Conservation (phyloP, 2,888 invertebrate genomes). For the Lysandra bellargus region DNA sequence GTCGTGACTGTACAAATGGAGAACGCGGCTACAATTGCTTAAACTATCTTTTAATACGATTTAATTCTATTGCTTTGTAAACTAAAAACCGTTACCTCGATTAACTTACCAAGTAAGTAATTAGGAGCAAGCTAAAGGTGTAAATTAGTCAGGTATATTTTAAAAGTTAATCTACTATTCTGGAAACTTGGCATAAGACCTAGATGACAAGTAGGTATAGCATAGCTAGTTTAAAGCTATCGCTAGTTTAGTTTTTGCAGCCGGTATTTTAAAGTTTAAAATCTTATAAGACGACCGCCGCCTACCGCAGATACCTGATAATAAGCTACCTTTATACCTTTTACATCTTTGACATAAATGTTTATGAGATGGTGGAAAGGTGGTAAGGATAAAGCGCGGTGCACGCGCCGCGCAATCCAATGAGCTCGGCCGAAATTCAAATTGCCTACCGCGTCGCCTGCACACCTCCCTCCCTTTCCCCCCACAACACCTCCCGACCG, state of each 20-base stretch:
- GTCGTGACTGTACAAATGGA: slow-evolving; percentile 66
- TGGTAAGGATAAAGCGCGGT: slow-evolving; percentile 51
- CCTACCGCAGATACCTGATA: background rate
- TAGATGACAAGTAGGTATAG: too few relatives aligned
- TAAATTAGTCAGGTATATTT: too few relatives aligned
- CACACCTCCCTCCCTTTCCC: slow-evolving; percentile 37
- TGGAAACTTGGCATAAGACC: slow-evolving; percentile 47
- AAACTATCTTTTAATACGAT: slow-evolving; percentile 64
- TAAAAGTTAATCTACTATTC: background rate
- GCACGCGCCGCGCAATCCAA: slow-evolving; percentile 75
- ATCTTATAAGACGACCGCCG: background rate
- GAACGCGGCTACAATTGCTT: slow-evolving; percentile 62
- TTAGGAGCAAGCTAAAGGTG: too few relatives aligned
- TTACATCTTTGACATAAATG: slow-evolving; percentile 10
- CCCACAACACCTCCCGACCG: slow-evolving; percentile 45
- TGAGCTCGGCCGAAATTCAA: slow-evolving; percentile 76
- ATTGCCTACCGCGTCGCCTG: slow-evolving; percentile 76
- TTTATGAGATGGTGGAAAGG: slow-evolving; percentile 35
- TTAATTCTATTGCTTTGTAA: slow-evolving; percentile 69
- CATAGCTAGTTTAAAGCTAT: too few relatives aligned
- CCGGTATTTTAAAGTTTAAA: too few relatives aligned
- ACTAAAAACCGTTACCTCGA: slow-evolving; percentile 52
- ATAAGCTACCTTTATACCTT: background rate
- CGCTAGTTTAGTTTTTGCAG: too few relatives aligned
- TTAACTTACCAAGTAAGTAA: background rate